phyloP scores from a whole-genome alignment of 2,888 invertebrate species.

The Cataglyphis albicans region DNA sequence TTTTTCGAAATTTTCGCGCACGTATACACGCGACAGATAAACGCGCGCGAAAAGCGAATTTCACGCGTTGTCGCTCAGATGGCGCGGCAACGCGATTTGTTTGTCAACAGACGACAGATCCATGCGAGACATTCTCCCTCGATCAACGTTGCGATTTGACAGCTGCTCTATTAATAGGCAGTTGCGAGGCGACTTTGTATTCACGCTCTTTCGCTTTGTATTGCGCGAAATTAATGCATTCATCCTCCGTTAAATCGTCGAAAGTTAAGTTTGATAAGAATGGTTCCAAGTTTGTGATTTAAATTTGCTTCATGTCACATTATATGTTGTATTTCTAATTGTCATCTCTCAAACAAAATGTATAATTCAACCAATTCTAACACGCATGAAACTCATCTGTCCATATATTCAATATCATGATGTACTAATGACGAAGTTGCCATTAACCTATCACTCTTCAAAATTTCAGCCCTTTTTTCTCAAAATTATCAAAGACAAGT shows the following conservation, averaged over 20 bases:
- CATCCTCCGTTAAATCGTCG: background rate
- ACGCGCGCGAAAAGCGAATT: constrained; percentile 27
- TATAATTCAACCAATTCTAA: background rate
- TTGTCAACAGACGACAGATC: constrained; percentile 44
- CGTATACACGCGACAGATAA: background rate
- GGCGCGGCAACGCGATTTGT: constrained; percentile 56
- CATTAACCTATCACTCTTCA: background rate
- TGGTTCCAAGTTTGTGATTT: background rate
- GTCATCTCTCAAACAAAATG: background rate
- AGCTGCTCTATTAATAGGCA: constrained; percentile 42
- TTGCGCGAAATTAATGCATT: background rate
- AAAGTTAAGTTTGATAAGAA: background rate
- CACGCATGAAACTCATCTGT: background rate
- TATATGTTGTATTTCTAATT: background rate
- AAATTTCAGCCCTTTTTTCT: background rate
- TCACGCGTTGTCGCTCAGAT: constrained; percentile 48
- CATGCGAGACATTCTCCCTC: background rate
- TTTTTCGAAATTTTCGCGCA: constrained; percentile 58
- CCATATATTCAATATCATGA: background rate
- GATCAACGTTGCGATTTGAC: constrained; percentile 11
- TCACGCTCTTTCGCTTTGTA: background rate
- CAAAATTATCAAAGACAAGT: background rate
- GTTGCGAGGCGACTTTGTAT: constrained; percentile 14
- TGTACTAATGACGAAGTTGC: no score
- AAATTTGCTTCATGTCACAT: background rate